Base-by-base conservation (phyloP, 1,140 invertebrate species). In the Drosophila melanica region DNA sequence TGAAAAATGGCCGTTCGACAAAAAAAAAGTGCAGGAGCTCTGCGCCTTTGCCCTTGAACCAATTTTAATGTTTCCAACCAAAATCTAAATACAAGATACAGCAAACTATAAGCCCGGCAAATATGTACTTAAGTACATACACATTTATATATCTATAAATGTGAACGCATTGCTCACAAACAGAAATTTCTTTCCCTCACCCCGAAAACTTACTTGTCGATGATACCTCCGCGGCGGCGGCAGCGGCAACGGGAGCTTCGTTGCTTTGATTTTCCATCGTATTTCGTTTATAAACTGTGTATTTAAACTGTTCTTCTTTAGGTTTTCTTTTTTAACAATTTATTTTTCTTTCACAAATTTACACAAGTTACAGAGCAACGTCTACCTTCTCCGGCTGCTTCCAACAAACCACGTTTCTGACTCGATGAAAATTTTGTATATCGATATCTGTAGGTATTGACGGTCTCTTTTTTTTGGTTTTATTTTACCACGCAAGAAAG, bases 231-330 rank as follows among this genome's bases (percentile, higher is more conserved):
- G 82, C 90, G 69, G 90, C 77, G 84, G 72, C 79, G 75, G 80
- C 80, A 77, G 77, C 79, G 64, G 82, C 79, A 79, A 84, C 86
- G 62, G 80, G 75, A 75, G 75, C 79, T 87, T 76, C 80, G 86
- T 90, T 91, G 81, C 81, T 90, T 91, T 87, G 77, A 79, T 89
- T 89, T 85, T 91, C 90, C 90, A 91, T 91, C 69, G 79, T 84
- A 54, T 82, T 81, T 81, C 78, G 51, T 71, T 84, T 68, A 78
- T 74, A 82, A 79, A 69, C 67, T 89, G 84, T 82, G 84, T 89
- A 78, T 59, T 77, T 64, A 73, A 85, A 77, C 74, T 76, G 79
- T 79, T 71, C 84, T 57, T 69, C 27, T 20, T 64, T 57, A 60
- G 9, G 55, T 77, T 81, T 67, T 57, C 23, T 74, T 66, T 68